Evolutionary conservation across 2,797 vertebrate species (phyloP).

Genomic region (Psittacula derbiana): DNA sequence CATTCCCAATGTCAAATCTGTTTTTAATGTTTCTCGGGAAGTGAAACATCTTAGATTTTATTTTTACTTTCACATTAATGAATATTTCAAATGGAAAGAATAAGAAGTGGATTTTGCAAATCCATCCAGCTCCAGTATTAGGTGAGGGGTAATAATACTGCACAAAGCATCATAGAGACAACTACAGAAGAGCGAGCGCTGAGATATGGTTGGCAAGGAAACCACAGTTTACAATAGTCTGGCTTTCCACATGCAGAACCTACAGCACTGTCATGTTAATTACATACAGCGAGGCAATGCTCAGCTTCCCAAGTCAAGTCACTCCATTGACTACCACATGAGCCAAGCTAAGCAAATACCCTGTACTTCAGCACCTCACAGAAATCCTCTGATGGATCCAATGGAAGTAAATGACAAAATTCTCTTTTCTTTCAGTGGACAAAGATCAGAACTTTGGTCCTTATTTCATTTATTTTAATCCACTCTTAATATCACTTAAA

Average conservation of each 20-base stretch:
- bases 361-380: background rate
- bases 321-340: conserved; percentile 10
- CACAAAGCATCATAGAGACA: conserved; percentile 58
- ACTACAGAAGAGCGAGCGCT: conserved; percentile 41
- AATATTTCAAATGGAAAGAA: conserved; percentile 19
- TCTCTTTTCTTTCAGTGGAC: background rate
- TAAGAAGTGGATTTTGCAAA: conserved; percentile 32
- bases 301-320: background rate
- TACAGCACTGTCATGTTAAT: conserved; percentile 53
- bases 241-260: conserved; percentile 63
- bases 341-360: conserved; percentile 26
- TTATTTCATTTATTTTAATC: background rate
- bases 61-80: conserved; percentile 31
- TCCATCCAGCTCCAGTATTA: conserved; percentile 1
- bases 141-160: conserved; percentile 24
- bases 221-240: conserved; percentile 59
- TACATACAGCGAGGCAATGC: background rate
- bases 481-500: background rate
- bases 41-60: conserved; percentile 13
- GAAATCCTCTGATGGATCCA: background rate
- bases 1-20: conserved; percentile 29
- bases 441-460: background rate
- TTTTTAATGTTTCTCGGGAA: conserved; percentile 27
- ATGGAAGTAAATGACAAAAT: background rate
- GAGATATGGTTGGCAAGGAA: conserved; percentile 71